Conservation (phyloP, 2,797 vertebrate genomes). For the Pagetopsis macropterus region DNA sequence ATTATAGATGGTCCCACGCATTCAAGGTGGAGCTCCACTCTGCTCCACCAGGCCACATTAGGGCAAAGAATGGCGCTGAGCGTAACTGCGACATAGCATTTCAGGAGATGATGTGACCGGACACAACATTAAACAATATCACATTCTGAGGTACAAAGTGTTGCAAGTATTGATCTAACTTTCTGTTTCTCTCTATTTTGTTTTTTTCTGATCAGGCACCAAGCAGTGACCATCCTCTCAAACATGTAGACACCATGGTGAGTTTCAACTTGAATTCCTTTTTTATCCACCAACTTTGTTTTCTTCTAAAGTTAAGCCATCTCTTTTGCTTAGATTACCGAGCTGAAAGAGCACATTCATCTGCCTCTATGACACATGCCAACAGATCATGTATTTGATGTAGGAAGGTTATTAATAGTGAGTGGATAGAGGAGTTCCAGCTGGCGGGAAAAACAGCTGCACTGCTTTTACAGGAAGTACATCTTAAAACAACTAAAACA, state of each 20-base stretch:
- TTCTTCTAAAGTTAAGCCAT: neutral
- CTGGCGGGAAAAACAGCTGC: neutral
- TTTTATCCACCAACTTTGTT: neutral
- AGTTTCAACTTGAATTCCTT: conserved; percentile 67
- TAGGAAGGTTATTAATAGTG: neutral
- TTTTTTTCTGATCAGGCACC: conserved; percentile 81
- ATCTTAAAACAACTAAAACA: neutral
- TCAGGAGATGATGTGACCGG: conserved; percentile 4
- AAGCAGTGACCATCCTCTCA: conserved; percentile 84
- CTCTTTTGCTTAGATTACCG: conserved; percentile 15
- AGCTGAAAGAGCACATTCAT: conserved; percentile 3
- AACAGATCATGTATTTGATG: conserved; percentile 12
- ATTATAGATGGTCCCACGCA: conserved; percentile 78
- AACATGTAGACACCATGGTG: conserved; percentile 90
- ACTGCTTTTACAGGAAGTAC: neutral
- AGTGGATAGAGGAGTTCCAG: conserved; percentile 3
- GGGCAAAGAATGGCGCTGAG: conserved; percentile 67
- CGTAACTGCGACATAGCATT: conserved; percentile 16
- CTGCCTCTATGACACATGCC: neutral
- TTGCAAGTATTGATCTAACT: conserved; percentile 29
- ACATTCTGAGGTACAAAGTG: neutral
- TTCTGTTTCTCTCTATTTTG: conserved; percentile 36
- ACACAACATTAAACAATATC: neutral
- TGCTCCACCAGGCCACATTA: conserved; percentile 70
- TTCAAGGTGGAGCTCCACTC: conserved; percentile 61